These are phyloP conservation scores for Stenotaenia linearis DNA, from an alignment of 2,888 invertebrate species.

Conservation along the genomic window DNA sequence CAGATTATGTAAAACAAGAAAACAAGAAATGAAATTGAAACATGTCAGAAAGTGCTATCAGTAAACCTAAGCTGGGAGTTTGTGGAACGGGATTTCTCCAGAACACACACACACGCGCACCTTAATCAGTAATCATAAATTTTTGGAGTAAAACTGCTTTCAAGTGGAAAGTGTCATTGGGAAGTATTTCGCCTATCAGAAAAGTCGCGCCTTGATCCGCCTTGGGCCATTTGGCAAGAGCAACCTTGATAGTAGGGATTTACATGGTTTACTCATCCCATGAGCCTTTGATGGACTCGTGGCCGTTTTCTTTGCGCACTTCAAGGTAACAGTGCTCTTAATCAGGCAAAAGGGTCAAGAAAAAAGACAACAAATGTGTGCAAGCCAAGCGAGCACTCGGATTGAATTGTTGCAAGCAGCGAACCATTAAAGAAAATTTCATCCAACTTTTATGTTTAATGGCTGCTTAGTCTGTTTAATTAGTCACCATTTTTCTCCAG, in stretches of 20 bases:
- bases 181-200: slow-evolving; percentile 26
- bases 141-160: slow-evolving; percentile 15
- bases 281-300: slow-evolving; percentile 26
- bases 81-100: neutral
- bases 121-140: slow-evolving; percentile 26
- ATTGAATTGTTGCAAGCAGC: neutral
- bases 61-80: neutral
- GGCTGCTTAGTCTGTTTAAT: neutral
- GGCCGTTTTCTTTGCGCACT: slow-evolving; percentile 11
- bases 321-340: slow-evolving; percentile 13
- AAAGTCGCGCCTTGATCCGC: slow-evolving; percentile 26
- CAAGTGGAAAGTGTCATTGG: slow-evolving; percentile 26
- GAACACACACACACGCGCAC: neutral
- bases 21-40: slow-evolving; percentile 2
- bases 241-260: slow-evolving; percentile 21
- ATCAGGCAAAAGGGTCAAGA: slow-evolving; percentile 13
- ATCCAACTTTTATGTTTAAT: neutral
- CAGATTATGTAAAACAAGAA: neutral
- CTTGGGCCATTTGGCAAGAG: slow-evolving; percentile 26
- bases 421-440: neutral
- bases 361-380: neutral
- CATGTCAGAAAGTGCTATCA: neutral
- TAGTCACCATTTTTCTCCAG: neutral
- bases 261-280: slow-evolving; percentile 26
- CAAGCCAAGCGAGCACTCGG: neutral